phyloP scores from a whole-genome alignment of 2,113 vertebrate genomes.

The Phalacrocorax pelagicus region DNA sequence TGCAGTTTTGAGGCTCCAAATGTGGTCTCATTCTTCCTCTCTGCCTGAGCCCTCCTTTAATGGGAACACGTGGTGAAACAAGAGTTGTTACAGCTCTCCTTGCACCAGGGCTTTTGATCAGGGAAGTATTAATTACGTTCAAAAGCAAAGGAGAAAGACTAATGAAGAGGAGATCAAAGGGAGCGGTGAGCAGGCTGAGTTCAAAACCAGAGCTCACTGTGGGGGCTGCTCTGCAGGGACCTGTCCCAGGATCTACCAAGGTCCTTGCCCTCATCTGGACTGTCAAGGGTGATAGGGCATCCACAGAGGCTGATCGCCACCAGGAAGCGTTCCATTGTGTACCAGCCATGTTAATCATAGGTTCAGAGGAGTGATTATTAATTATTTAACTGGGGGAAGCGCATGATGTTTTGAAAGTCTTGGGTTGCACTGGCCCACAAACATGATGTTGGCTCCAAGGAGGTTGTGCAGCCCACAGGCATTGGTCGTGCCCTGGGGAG shows the following conservation, averaged over 20 bases:
- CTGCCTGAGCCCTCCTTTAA: background rate
- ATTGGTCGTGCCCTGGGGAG: fast-evolving
- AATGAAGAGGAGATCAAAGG: constrained; percentile 64
- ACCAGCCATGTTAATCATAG: background rate
- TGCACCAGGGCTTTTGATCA: constrained; percentile 26
- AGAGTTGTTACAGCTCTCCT: background rate
- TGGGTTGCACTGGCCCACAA: background rate
- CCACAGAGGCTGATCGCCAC: background rate
- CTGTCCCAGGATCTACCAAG: background rate
- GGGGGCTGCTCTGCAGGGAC: background rate
- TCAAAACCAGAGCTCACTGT: background rate
- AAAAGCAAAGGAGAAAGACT: constrained; percentile 28
- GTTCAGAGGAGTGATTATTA: background rate
- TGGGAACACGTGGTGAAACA: background rate
- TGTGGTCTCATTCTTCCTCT: background rate
- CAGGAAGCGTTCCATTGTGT: fast-evolving
- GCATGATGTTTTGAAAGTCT: background rate
- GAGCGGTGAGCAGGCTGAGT: background rate
- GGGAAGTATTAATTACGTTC: constrained; percentile 60
- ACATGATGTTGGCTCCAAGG: fast-evolving
- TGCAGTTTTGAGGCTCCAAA: background rate
- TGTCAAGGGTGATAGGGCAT: background rate
- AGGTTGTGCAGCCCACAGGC: background rate
- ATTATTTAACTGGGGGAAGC: background rate
- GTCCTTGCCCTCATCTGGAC: background rate